These are phyloP conservation scores for Nomada fabriciana DNA, from an alignment of 2,888 invertebrate species.

Conservation along the genomic window DNA sequence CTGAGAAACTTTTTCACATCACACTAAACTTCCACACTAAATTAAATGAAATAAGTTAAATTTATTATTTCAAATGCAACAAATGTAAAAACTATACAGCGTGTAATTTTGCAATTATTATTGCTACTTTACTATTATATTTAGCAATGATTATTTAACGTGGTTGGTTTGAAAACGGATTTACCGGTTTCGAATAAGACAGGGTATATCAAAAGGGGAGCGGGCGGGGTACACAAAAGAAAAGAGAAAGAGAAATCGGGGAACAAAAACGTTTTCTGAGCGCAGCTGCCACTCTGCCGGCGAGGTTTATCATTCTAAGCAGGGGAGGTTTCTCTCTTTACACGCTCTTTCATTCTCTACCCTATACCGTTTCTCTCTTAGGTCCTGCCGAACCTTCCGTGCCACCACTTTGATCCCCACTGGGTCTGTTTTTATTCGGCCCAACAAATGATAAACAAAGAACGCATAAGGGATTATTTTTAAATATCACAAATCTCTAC, in stretches of 20 bases:
- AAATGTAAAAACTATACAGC: too few relatives aligned
- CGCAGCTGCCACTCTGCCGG: conserved; percentile 69
- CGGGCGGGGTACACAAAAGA: conserved; percentile 16
- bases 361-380: conserved; percentile 30
- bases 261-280: conserved; percentile 61
- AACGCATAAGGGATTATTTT: background rate
- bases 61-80: too few relatives aligned
- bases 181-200: conserved; percentile 32
- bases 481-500: background rate
- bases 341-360: conserved; percentile 33
- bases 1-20: too few relatives aligned
- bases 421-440: background rate
- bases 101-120: too few relatives aligned
- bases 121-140: background rate
- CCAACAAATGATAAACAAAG: conserved; percentile 25
- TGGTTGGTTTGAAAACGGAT: conserved; percentile 24
- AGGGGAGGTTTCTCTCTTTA: conserved; percentile 72
- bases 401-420: conserved; percentile 14
- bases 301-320: conserved; percentile 70
- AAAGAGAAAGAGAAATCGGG: conserved; percentile 27
- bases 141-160: background rate
- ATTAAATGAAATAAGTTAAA: too few relatives aligned
- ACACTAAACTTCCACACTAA: too few relatives aligned
- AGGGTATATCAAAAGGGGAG: conserved; percentile 11
- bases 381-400: conserved; percentile 28